Base-by-base conservation (phyloP, 2,113 vertebrate genomes). In the Carollia perspicillata region DNA sequence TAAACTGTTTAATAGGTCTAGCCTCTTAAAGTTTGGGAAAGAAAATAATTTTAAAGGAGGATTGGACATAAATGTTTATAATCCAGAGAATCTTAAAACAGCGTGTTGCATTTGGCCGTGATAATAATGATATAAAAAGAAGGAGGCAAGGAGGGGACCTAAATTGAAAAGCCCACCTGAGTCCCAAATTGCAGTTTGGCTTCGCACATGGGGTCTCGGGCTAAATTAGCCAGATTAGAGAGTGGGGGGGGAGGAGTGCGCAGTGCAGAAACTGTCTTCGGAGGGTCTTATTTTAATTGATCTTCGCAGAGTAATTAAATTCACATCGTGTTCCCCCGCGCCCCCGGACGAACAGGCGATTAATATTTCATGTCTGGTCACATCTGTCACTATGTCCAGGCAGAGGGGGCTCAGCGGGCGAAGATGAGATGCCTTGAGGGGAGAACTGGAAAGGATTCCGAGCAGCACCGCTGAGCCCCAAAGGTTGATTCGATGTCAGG, bases 1-100 rank as follows among this genome's bases (percentile, higher is more conserved):
- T 95, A 96, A 98, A 87, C 20, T 75, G 97, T 97, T 97, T 98
- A 98, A 97, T 94, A 35, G 49, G 89, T 97, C 96, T 95, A 93
- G 95, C 83, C 63, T 89, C 96, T 96, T 96, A 96, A 95, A 84
- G 75, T 95, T 96, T 96, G 84, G 58, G 95, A 94, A 97, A 79
- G 23, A 3, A 0, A 92, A 89, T 94, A 95, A 96, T 95, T 97
- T 75, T 78, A 83, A 92, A 90, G 42, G 78, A 93, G 72, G 78
- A 66, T 95, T 95, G 86, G 75, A 90, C 72, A 83, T 93, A 95
- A 74, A 65, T 91, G 94, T 80, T 94, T 96, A 81, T 93, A 96
- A 98, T 90, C 14, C 77, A 96, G 90, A 95, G 42, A 63, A 96
- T 94, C 93, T 97, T 97, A 94, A 97, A 97, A 93, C 65, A 96